These are phyloP conservation scores for Hystrix cristata DNA, from an alignment of 2,113 vertebrate species.

Conservation along the genomic window DNA sequence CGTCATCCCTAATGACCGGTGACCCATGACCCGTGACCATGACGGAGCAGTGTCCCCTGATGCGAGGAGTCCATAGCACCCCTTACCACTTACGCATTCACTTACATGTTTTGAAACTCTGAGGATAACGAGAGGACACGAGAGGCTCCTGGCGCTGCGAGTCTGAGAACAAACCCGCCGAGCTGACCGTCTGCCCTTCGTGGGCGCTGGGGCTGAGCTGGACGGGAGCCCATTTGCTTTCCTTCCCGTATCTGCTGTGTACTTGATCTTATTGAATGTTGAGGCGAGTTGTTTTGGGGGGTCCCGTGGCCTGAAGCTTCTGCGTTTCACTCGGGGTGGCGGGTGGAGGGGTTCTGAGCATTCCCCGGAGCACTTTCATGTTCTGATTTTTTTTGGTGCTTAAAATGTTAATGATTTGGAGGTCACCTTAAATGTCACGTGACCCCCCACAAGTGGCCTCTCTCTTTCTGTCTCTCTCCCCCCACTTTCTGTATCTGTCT, in stretches of 20 bases:
- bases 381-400: not conserved
- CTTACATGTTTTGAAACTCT: rapidly evolving
- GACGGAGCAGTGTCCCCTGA: rapidly evolving
- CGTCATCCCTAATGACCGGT: rapidly evolving
- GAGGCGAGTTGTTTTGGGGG: not conserved
- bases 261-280: rapidly evolving
- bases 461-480: not conserved
- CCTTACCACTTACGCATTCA: rapidly evolving
- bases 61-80: too few species aligned
- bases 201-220: rapidly evolving
- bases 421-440: rapidly evolving
- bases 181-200: rapidly evolving
- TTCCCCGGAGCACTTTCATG: not conserved
- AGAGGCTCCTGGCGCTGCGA: rapidly evolving
- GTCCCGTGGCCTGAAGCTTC: not conserved
- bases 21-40: rapidly evolving
- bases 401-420: not conserved
- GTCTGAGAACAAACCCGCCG: rapidly evolving
- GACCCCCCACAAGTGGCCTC: not conserved
- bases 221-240: rapidly evolving
- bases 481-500: not conserved
- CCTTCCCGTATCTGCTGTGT: not conserved
- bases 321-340: too few species aligned
- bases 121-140: rapidly evolving
- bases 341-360: rapidly evolving